Percentiles rank a stretch among this genome's conserved stretches.
phyloP scores from a whole-genome alignment of 2,888 invertebrate genomes.

The Disparrhopalites patrizii region DNA sequence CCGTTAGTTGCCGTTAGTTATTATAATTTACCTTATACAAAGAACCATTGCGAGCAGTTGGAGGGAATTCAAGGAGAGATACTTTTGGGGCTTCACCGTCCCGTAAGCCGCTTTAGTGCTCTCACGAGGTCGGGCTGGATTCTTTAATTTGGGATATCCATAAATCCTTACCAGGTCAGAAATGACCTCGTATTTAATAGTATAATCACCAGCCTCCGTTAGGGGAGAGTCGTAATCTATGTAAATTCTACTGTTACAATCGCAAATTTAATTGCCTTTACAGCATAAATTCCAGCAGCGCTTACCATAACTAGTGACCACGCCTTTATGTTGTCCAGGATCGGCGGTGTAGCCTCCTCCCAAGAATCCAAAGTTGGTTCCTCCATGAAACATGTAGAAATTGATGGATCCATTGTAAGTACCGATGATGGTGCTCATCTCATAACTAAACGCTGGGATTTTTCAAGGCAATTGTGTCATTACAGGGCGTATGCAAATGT shows the following conservation, averaged over 20 bases:
- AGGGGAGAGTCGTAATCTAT: slow-evolving; percentile 58
- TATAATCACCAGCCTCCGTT: slow-evolving; percentile 57
- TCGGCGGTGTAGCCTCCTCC: slow-evolving; percentile 51
- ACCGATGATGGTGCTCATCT: slow-evolving; percentile 46
- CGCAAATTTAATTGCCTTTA: too few species aligned
- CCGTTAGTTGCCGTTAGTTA: too few species aligned
- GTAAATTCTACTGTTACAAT: not conserved
- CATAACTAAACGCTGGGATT: not conserved
- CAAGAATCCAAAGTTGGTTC: slow-evolving; percentile 57
- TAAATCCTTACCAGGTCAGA: slow-evolving; percentile 45
- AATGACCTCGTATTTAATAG: slow-evolving; percentile 53
- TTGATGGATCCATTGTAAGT: slow-evolving; percentile 63
- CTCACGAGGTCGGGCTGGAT: slow-evolving; percentile 51
- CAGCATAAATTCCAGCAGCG: too few species aligned
- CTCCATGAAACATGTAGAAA: slow-evolving; percentile 85
- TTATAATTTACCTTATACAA: too few species aligned
- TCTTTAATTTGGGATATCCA: slow-evolving; percentile 36
- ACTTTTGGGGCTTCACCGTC: slow-evolving; percentile 42
- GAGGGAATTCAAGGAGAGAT: too few species aligned
- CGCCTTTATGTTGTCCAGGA: slow-evolving; percentile 50
- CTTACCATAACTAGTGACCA: slow-evolving; percentile 54
- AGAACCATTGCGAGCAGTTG: too few species aligned
- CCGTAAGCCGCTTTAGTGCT: slow-evolving; percentile 51
- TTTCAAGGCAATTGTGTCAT: too few species aligned
- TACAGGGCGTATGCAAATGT: too few species aligned